Evolutionary conservation across 2,888 invertebrate species (phyloP), one percentile per base, ranked within the genome.

Genomic region (Baronia brevicornis): DNA sequence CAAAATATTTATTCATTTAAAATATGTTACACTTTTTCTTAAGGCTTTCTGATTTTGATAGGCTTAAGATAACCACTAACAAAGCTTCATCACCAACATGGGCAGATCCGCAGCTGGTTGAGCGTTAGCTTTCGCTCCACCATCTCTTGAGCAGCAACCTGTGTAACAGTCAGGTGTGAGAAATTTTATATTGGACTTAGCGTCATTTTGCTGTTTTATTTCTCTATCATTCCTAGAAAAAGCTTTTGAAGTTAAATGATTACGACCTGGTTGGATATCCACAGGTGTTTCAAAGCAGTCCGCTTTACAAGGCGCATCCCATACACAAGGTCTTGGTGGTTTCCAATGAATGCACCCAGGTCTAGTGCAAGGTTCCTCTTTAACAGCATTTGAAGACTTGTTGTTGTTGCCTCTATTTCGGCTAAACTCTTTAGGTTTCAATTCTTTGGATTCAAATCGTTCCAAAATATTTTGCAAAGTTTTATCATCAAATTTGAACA

Each of bases 11-110:
- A n/a, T n/a, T n/a, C n/a, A n/a, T n/a, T n/a, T n/a, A n/a, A n/a
- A n/a, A n/a, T 48, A 53, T 61, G 55, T 64, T 66, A 38, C 69
- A 72, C 62, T 71, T 73, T 72, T 73, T 72, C 70, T 71, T 70
- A 70, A 54, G 45, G 48, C 53, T 61, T 60, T 44, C 43, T 53
- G 51, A 55, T 51, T 50, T 40, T 38, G 31, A 34, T 23, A 17
- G 10, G 22, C 33, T 18, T 29, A 26, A 30, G 39, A 28, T 28
- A 28, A 33, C 14, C 25, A 37, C 58, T 56, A 78, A 57, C 77
- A 77, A 24, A 80, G 67, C 58, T 82, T 79, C 80, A 80, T 75
- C 47, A 80, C 62, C 49, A 80, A 40, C 46, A 79, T 54, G 23
- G 82, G 80, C 44, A 74, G 47, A 20, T 64, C 66, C 26, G 63